phyloP scores from a whole-genome alignment of 2,888 invertebrate species.

The Zygothrica quintamaculata region DNA sequence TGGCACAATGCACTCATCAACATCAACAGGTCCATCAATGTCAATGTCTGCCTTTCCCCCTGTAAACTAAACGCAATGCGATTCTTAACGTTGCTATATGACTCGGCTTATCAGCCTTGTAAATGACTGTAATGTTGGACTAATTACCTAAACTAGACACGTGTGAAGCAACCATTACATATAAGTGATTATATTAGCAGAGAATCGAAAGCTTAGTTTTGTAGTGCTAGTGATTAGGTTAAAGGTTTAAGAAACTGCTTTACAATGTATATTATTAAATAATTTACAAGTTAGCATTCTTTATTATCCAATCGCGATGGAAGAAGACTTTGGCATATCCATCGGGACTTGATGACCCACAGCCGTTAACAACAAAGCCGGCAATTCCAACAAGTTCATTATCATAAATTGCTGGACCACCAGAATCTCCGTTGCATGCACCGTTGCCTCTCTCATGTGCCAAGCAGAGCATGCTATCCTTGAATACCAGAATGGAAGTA shows the following conservation, averaged over 20 bases:
- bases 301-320: conserved; percentile 65
- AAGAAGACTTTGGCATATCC: conserved; percentile 73
- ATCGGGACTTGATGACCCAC: conserved; percentile 68
- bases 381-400: conserved; percentile 76
- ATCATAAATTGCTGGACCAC: conserved; percentile 76
- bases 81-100: too few relatives aligned
- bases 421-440: conserved; percentile 80
- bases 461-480: conserved; percentile 62
- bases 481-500: conserved; percentile 40
- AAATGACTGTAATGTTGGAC: conserved; percentile 44
- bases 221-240: neutral
- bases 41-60: too few relatives aligned
- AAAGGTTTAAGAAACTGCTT: neutral
- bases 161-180: too few relatives aligned
- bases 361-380: conserved; percentile 73
- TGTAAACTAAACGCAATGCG: too few relatives aligned
- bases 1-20: conserved; percentile 4
- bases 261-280: neutral
- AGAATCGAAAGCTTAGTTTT: neutral
- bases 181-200: conserved; percentile 2
- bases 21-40: conserved; percentile 33
- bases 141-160: conserved; percentile 42
- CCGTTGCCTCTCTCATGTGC: conserved; percentile 66
- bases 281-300: conserved; percentile 49
- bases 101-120: conserved; percentile 42